phyloP scores from a whole-genome alignment of 2,888 invertebrate species.

The Ectemnius continuus region DNA sequence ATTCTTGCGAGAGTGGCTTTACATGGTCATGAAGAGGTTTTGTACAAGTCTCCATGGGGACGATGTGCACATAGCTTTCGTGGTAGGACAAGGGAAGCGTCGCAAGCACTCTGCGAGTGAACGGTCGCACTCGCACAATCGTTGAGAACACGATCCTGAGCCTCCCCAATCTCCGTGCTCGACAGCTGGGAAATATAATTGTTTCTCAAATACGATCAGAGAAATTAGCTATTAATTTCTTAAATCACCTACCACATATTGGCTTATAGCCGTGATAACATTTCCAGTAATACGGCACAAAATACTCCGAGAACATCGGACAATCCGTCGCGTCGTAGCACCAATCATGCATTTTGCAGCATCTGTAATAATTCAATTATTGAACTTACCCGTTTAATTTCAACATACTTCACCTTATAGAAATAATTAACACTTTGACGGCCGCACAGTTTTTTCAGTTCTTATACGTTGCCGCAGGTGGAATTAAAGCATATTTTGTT shows the following conservation, averaged over 20 bases:
- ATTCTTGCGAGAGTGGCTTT: constrained; percentile 19
- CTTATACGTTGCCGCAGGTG: too few relatives aligned
- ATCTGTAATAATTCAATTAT: constrained; percentile 71
- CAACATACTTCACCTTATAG: too few relatives aligned
- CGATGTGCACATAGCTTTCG: constrained; percentile 85
- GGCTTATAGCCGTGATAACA: constrained; percentile 87
- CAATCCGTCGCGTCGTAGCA: constrained; percentile 91
- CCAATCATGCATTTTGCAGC: constrained; percentile 91
- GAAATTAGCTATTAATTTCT: constrained; percentile 20
- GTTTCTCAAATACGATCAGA: background rate
- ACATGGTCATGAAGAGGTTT: constrained; percentile 83
- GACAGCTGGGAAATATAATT: constrained; percentile 72
- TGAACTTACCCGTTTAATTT: too few relatives aligned
- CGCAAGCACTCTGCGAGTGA: constrained; percentile 89
- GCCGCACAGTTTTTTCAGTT: too few relatives aligned
- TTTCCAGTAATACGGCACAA: constrained; percentile 93
- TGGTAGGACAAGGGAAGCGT: constrained; percentile 86
- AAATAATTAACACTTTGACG: too few relatives aligned
- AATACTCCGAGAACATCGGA: constrained; percentile 89
- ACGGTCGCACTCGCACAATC: constrained; percentile 91
- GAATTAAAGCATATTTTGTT: too few relatives aligned
- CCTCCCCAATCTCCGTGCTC: constrained; percentile 82
- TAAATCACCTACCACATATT: constrained; percentile 83
- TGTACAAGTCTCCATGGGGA: constrained; percentile 87
- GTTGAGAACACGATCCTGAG: constrained; percentile 85